Conservation (phyloP, 2,113 vertebrate genomes). For the Phyllostomus hastatus region DNA sequence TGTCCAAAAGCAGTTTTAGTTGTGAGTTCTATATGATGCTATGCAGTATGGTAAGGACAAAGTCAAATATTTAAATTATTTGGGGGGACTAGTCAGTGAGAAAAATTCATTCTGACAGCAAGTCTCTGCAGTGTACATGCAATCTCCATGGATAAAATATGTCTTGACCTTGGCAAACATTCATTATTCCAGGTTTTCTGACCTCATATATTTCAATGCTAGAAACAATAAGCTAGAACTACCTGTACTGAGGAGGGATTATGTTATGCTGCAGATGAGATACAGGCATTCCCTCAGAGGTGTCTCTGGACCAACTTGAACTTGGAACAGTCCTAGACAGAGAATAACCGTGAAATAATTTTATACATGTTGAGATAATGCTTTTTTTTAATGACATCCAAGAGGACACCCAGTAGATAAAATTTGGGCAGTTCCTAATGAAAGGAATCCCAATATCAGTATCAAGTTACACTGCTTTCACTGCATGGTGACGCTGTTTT, state of each 20-base stretch:
- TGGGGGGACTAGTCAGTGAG: constrained; percentile 28
- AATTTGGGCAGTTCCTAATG: neutral
- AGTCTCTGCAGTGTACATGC: constrained; percentile 27
- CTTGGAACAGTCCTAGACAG: neutral
- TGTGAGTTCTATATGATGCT: neutral
- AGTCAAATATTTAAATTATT: constrained; percentile 69
- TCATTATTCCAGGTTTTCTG: constrained; percentile 44
- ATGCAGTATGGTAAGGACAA: neutral
- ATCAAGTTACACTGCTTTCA: neutral
- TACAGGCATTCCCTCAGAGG: neutral
- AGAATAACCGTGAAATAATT: neutral
- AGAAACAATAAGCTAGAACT: constrained; percentile 23
- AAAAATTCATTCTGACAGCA: constrained; percentile 66
- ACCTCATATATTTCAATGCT: constrained; percentile 27
- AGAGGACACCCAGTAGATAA: neutral
- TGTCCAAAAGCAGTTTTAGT: neutral
- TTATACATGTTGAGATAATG: neutral
- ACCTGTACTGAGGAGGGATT: neutral
- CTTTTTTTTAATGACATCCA: neutral
- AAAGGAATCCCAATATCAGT: neutral
- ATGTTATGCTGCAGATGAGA: neutral
- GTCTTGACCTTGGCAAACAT: constrained; percentile 50
- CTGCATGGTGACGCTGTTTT: neutral
- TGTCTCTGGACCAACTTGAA: neutral
- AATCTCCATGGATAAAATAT: constrained; percentile 50